A percentile compares a stretch with the other conserved stretches of the same genome.
phyloP scores from a whole-genome alignment of 2,797 vertebrate genomes.

The Anolis apletophallus region DNA sequence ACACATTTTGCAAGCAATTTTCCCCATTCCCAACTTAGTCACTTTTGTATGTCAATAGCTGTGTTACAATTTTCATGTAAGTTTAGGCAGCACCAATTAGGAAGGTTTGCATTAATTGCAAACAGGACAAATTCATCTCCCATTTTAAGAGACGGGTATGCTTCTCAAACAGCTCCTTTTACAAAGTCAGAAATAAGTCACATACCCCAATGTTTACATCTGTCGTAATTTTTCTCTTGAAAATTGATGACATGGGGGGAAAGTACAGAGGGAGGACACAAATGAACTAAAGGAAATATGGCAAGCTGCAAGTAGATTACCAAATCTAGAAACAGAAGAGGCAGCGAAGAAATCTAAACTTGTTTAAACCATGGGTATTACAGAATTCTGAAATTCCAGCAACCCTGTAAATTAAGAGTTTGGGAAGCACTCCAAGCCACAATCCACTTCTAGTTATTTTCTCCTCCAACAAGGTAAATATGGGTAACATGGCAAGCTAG shows the following conservation, averaged over 20 bases:
- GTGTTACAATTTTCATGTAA: neutral
- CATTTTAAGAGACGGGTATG: neutral
- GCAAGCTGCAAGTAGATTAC: neutral
- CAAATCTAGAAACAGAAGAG: neutral
- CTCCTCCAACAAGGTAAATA: neutral
- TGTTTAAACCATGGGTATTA: neutral
- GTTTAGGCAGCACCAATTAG: neutral
- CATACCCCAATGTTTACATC: neutral
- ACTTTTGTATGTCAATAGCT: neutral
- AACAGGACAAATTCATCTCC: neutral
- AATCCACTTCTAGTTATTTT: neutral
- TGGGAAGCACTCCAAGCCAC: neutral
- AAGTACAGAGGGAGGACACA: neutral
- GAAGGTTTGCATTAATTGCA: too few species aligned
- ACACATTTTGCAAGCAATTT: neutral
- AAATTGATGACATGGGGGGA: neutral
- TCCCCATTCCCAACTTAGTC: neutral
- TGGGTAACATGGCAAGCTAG: neutral
- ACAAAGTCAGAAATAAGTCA: neutral
- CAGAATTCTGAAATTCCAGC: neutral
- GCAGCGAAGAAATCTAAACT: neutral
- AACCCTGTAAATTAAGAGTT: too few species aligned
- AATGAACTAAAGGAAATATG: neutral
- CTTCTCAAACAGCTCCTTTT: neutral
- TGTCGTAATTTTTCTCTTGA: neutral